Evolutionary conservation across 1,140 invertebrate species (phyloP), one percentile per base, ranked within the genome.

Genomic region (Zaprionus ornatus): DNA sequence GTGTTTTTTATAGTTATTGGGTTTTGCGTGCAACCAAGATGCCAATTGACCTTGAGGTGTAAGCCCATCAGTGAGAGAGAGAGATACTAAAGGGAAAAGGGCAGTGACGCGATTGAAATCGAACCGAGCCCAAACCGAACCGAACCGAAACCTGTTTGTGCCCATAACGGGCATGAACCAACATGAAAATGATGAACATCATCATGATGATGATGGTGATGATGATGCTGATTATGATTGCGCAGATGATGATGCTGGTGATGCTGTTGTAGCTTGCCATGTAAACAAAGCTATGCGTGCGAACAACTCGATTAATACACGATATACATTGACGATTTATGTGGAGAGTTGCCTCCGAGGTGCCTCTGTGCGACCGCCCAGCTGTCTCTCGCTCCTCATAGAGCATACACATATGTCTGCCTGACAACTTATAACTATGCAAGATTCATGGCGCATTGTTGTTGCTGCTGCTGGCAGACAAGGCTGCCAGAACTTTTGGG

Each of bases 271-370:
- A 56, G 74, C 74, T 73, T 50, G 66, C 63, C 85, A 80, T 90
- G 84, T 84, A 60, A 90, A 79, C 85, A 90, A 57, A 71, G 64
- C 29, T 54, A 48, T 90, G 84, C 85, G 85, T 88, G 84, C 84
- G 71, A 90, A 80, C 61, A 90, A 84, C 74, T 80, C 84, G 84
- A 87, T 87, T 87, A 84, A 83, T 86, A 88, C 74, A 61, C 63
- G 21, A 21, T 52, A 35, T 52, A 10, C 42, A n/a, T 48, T 3
- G 15, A 19, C n/a, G 37, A 42, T 55, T 2, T 35, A 65, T 27
- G 29, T 55, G 12, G 62, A 40, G 37, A 42, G 29, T 32, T 15
- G 35, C 1, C 29, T 7, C 40, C 7, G 23, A n/a, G 27, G 2
- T 64, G 62, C 62, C 56, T 73, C 70, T 59, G 62, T 50, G 37